Base-by-base conservation (phyloP, 2,888 invertebrate genomes). In the Oscheius onirici region DNA sequence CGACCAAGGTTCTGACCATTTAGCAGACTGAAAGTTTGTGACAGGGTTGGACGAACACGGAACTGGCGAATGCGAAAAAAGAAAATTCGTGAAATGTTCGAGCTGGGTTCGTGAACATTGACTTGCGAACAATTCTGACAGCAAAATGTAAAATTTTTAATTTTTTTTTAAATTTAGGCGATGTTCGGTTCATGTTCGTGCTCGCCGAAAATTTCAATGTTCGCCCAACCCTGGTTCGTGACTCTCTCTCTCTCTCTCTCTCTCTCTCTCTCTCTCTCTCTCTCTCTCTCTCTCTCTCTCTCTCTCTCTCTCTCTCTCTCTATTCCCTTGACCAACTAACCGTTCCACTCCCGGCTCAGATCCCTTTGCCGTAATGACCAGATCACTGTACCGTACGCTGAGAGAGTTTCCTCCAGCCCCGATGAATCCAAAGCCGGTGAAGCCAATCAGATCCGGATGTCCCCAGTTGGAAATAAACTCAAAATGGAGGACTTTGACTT, bases 1-100 rank as follows among this genome's bases (percentile, higher is more conserved):
- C 90, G 91, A 0, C 93, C 92, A 52, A 93, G 89, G 88, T 92
- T 93, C n/a, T 89, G 88, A 1, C 91, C 92, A 86, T 92, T 91
- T 82, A 93, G 90, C 43, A 93, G 88, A 76, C 90, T 91, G 84
- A 24, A 84, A 80, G 20, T 26, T 15, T 44, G 34, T n/a, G 26
- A 20, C 15, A 40, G 60, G 11, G 17, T 44, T 54, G 26, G 26
- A 52, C 51, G 49, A 15, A 52, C 8, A 52, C 15, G 57, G 8
- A 67, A 55, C 54, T 28, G 6, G 11, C 55, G 5, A 55, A 51
- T 26, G 2, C 40, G 13, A 22, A 3, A n/a, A 40, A 3, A 58
- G n/a, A n/a, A n/a, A n/a, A n/a, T n/a, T n/a, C n/a, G n/a, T n/a
- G n/a, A n/a, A n/a, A n/a, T n/a, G n/a, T 22, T n/a, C n/a, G n/a